Conservation (phyloP, 1,140 invertebrate genomes). For the Himalopsyche phryganea region DNA sequence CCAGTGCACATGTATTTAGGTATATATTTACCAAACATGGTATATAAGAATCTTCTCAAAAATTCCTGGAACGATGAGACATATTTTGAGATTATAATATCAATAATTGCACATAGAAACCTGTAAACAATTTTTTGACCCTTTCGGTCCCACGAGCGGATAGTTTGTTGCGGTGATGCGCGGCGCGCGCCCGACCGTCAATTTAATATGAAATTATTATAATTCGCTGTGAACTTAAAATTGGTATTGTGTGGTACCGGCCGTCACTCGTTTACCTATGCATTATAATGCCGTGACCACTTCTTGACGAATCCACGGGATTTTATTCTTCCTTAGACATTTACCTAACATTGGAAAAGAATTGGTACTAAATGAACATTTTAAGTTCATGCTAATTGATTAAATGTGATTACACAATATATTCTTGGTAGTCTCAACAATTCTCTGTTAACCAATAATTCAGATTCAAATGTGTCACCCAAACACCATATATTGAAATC, state of each 20-base stretch:
- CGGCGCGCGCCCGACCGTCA: constrained; percentile 25
- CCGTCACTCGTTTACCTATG: constrained; percentile 1
- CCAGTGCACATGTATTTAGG: too few species aligned
- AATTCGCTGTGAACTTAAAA: constrained; percentile 28
- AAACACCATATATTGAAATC: too few species aligned
- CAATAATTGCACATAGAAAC: too few species aligned
- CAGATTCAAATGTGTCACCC: too few species aligned
- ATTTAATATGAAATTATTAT: constrained; percentile 31
- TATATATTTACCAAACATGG: too few species aligned
- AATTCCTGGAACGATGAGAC: too few species aligned
- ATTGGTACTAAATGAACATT: neutral
- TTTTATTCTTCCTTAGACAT: neutral
- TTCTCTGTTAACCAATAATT: too few species aligned
- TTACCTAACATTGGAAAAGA: too few species aligned
- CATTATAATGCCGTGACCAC: constrained; percentile 10
- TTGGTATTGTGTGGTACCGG: constrained; percentile 24
- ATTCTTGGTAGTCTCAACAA: constrained; percentile 5
- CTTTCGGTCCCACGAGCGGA: constrained; percentile 3
- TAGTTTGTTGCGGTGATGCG: constrained; percentile 3
- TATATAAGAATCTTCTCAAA: too few species aligned
- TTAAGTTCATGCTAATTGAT: neutral
- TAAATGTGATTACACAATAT: neutral
- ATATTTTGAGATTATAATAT: too few species aligned
- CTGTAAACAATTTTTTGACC: too few species aligned
- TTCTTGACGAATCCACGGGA: neutral